phyloP scores from a whole-genome alignment of 2,888 invertebrate genomes.

The Camptogramma bilineatum region DNA sequence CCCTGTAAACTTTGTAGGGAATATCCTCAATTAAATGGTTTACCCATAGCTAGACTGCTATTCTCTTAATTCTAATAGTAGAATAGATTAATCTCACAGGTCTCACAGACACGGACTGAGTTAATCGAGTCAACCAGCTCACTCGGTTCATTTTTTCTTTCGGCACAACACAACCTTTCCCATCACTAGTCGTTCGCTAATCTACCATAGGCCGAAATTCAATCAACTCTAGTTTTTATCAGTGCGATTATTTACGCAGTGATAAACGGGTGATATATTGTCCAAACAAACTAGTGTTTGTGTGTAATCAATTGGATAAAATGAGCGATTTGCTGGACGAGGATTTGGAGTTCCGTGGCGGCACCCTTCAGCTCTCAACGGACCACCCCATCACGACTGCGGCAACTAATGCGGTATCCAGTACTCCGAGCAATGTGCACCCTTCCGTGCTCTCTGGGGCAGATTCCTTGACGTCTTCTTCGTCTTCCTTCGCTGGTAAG shows the following conservation, averaged over 20 bases:
- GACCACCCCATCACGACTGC: constrained; percentile 59
- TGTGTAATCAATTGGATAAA: background rate
- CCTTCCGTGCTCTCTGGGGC: constrained; percentile 79
- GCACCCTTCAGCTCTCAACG: constrained; percentile 77
- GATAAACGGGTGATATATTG: background rate
- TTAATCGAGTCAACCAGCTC: too few species aligned
- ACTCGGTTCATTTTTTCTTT: background rate
- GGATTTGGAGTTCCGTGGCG: constrained; percentile 85
- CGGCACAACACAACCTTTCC: background rate
- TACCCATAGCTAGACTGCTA: too few species aligned
- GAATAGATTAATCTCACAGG: too few species aligned
- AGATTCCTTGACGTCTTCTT: constrained; percentile 76
- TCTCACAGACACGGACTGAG: too few species aligned
- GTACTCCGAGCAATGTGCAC: constrained; percentile 60
- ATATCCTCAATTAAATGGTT: too few species aligned
- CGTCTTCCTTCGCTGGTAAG: constrained; percentile 76
- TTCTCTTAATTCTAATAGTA: too few species aligned
- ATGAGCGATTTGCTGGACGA: constrained; percentile 83
- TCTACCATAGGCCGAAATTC: background rate
- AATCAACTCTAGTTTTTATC: background rate
- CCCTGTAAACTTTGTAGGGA: too few species aligned
- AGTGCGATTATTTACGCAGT: constrained; percentile 3
- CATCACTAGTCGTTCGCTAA: background rate
- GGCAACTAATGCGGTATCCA: constrained; percentile 55
- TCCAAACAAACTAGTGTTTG: constrained; percentile 1